A percentile compares a stretch with the other conserved stretches of the same genome.
These are phyloP conservation scores for Brachyalestes nurse DNA, from an alignment of 2,797 vertebrate species.

Conservation along the genomic window DNA sequence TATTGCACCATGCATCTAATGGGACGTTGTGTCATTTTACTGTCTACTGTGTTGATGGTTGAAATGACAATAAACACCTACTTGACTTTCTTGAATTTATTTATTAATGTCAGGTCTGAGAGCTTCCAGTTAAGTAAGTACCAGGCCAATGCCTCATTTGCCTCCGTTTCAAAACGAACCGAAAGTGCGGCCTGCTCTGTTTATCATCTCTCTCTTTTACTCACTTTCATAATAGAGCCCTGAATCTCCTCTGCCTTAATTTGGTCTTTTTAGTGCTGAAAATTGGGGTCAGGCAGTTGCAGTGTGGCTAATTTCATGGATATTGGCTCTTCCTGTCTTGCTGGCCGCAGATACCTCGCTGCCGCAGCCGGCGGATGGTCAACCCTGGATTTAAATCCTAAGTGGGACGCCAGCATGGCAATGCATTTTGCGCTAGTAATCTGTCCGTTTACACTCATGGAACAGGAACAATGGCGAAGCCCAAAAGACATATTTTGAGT, in stretches of 20 bases:
- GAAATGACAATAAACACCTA: too few species aligned
- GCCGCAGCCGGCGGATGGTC: slow-evolving; percentile 1
- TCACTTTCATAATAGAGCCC: slow-evolving; percentile 41
- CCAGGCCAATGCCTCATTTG: slow-evolving; percentile 51
- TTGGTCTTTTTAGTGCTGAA: slow-evolving; percentile 56
- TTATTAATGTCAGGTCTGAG: slow-evolving; percentile 24
- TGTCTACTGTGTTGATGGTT: too few species aligned
- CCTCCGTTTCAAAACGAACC: slow-evolving; percentile 58
- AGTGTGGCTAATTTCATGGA: slow-evolving; percentile 50
- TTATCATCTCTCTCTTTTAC: slow-evolving; percentile 30
- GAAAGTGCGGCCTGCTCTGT: slow-evolving; percentile 50
- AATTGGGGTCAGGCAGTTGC: slow-evolving; percentile 53
- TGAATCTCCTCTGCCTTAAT: slow-evolving; percentile 50
- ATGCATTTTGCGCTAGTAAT: slow-evolving; percentile 30
- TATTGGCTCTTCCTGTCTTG: slow-evolving; percentile 49
- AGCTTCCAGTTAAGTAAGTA: slow-evolving; percentile 45
- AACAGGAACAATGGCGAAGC: slow-evolving; percentile 8
- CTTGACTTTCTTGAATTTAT: neutral
- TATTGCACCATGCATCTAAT: too few species aligned
- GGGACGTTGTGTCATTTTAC: too few species aligned
- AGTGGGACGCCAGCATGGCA: slow-evolving; percentile 3
- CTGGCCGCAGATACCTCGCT: slow-evolving; percentile 27
- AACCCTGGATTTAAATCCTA: slow-evolving; percentile 39
- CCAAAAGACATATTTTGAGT: slow-evolving; percentile 3
- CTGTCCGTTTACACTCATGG: slow-evolving; percentile 24